Conservation (phyloP, 2,797 vertebrate genomes). For the Amniataba percoides region DNA sequence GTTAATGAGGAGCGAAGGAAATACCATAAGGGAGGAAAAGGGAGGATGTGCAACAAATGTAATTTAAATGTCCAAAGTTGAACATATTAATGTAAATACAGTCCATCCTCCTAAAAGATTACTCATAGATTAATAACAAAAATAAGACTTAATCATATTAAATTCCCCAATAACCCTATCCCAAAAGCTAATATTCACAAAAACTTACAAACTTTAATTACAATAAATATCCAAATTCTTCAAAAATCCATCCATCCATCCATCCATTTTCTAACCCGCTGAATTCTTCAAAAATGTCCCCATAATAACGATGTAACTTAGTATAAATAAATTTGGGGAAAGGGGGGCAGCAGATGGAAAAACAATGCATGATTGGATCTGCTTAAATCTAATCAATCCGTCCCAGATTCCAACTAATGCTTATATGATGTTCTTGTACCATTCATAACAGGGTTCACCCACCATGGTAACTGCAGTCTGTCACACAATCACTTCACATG, state of each 20-base stretch:
- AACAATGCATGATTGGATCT: not conserved
- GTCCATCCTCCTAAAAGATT: not conserved
- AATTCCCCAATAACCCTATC: not conserved
- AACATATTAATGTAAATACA: not conserved
- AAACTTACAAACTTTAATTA: not conserved
- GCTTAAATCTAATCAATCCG: constrained; percentile 7
- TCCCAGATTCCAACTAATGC: not conserved
- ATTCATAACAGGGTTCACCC: not conserved
- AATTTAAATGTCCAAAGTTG: not conserved
- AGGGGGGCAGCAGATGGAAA: not conserved
- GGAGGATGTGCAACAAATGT: not conserved
- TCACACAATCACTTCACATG: not conserved
- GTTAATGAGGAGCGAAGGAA: not conserved
- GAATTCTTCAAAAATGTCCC: not conserved
- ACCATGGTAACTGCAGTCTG: not conserved
- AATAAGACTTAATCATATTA: not conserved
- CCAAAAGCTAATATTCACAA: not conserved
- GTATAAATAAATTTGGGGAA: not conserved
- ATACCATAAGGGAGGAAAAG: not conserved
- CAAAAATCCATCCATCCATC: too few species aligned
- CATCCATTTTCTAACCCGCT: too few species aligned
- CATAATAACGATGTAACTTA: too few species aligned
- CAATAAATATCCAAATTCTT: not conserved
- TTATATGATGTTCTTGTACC: not conserved
- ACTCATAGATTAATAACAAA: not conserved